These are phyloP conservation scores for Axis porcinus DNA, from an alignment of 2,113 vertebrate genomes.

Conservation along the genomic window DNA sequence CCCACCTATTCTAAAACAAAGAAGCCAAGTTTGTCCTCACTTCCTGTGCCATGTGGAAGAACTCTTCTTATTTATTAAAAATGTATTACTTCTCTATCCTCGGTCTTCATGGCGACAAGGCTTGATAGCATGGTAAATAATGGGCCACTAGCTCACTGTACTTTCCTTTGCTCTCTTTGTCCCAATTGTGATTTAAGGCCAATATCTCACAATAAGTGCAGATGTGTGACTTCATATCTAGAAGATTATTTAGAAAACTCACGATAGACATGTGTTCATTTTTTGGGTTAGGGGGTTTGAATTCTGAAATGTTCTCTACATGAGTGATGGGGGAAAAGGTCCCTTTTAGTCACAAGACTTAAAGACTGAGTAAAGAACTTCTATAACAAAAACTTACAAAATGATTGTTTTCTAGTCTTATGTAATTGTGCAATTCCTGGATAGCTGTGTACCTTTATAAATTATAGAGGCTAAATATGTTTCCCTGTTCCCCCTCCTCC, in stretches of 20 bases:
- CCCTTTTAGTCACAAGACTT: background rate
- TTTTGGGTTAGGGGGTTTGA: too few relatives aligned
- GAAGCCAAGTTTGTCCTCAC: background rate
- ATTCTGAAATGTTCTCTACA: background rate
- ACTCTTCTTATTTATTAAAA: background rate
- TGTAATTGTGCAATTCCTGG: background rate
- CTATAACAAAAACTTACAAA: background rate
- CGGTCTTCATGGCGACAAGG: background rate
- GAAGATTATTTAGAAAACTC: background rate
- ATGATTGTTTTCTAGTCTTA: background rate
- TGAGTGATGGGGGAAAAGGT: rapidly evolving
- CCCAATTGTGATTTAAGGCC: background rate
- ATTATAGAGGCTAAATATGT: background rate
- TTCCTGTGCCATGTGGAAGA: background rate
- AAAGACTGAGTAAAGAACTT: background rate
- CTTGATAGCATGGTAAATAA: background rate
- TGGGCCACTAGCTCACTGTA: background rate
- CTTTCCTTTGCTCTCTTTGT: background rate
- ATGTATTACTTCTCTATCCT: background rate
- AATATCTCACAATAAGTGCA: background rate
- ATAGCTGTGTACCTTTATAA: background rate
- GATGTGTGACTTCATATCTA: background rate
- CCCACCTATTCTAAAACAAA: background rate
- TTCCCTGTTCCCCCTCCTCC: background rate
- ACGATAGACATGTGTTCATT: background rate